Base-by-base conservation (phyloP, 2,113 vertebrate species). In the Alligator sinensis region DNA sequence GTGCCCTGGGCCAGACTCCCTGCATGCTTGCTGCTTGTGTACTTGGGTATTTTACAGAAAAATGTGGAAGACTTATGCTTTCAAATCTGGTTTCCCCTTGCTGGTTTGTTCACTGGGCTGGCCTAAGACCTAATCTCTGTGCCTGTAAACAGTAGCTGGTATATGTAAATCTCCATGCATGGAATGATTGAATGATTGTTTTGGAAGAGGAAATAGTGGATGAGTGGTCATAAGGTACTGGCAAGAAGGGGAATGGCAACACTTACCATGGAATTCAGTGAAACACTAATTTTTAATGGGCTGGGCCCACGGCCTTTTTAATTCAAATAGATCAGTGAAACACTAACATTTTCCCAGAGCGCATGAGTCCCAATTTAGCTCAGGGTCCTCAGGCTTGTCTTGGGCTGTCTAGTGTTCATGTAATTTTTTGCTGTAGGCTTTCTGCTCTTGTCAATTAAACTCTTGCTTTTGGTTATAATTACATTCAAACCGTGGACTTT, bases 1-100 rank as follows among this genome's bases (percentile, higher is more conserved):
- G 99, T 98, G 10, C 54, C 22, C 9, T 6, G 2, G 68, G 19
- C 60, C 34, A 3, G 10, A 22, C 0, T 68, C 8, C 1, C 81
- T 54, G 30, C 11, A 0, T 1, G 10, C 21, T 77, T 38, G 38
- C 76, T 28, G 11, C 59, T 22, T 18, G 11, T 3, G 16, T 11
- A 17, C 55, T 9, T 68, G 55, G 5, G 28, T 3, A 2, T n/a
- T 38, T 11, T 1, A 6, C 30, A 24, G 75, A 74, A 47, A 74
- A 74, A 30, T 24, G 11, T 1, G 13, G 70, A 12, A 38, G 21
- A 30, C 30, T 47, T 47, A 38, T 18, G 11, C 30, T 21, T 72
- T 72, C 34, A 47, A 38, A 38, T 21, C 21, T 22, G 11, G 22
- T 74, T 74, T 74, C 18, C 30, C 47, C 34, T 74, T 74, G 34